Percentiles rank a stretch among this genome's conserved stretches.
Conservation (phyloP, 2,797 vertebrate genomes). For the Synanceia verrucosa region DNA sequence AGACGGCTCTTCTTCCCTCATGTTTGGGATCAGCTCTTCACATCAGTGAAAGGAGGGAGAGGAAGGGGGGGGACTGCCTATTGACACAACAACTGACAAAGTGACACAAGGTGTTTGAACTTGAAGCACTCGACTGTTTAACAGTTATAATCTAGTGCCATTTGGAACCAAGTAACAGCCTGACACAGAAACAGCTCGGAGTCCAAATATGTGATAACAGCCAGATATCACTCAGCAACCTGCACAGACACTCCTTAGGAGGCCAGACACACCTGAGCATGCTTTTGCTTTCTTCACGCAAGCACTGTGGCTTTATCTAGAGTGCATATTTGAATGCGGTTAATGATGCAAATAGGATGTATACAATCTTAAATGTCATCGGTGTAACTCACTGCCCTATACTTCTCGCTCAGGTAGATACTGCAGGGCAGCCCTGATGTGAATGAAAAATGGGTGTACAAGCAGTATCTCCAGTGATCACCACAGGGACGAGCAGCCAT, state of each 20-base stretch:
- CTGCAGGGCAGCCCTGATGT: not conserved
- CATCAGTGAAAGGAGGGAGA: conserved; percentile 25
- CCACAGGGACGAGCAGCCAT: not conserved
- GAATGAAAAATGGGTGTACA: not conserved
- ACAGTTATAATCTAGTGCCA: not conserved
- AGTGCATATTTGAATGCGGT: not conserved
- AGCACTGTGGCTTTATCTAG: conserved; percentile 1
- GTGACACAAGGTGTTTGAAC: conserved; percentile 51
- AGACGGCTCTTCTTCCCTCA: conserved; percentile 53
- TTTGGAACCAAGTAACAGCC: not conserved
- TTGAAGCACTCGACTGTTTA: not conserved
- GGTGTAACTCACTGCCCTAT: not conserved
- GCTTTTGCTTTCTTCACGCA: not conserved
- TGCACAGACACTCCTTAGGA: conserved; percentile 26
- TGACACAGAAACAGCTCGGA: not conserved
- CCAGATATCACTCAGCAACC: conserved; percentile 1
- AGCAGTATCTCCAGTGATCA: not conserved
- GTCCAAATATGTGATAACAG: not conserved
- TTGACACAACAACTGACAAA: conserved; percentile 61
- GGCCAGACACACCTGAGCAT: conserved; percentile 19
- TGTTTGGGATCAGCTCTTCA: conserved; percentile 69
- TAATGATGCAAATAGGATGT: not conserved
- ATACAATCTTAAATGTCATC: not conserved
- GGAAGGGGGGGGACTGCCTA: conserved; percentile 13
- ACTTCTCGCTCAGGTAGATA: not conserved